Evolutionary conservation across 1,140 invertebrate genomes (phyloP), one percentile per base, ranked within the genome.

Genomic region (Diploscapter pachys): DNA sequence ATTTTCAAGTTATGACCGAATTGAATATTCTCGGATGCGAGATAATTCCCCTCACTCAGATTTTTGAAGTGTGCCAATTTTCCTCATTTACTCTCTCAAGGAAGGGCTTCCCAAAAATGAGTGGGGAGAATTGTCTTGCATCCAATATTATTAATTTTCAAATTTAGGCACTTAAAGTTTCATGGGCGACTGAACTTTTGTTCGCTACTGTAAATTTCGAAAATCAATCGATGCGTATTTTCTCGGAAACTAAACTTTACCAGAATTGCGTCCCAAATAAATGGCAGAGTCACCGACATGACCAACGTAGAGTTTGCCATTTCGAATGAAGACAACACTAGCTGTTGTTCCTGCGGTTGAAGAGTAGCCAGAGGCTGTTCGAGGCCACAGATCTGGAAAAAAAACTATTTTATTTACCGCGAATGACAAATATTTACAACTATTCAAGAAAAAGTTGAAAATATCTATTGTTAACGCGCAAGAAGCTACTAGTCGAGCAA

Each of bases 201-300:
- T n/a, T 64, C 5, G 0, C 49, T 52, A 52, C 8, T 69, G 50
- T n/a, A 57, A 31, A 5, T 8, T 9, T 3, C 49, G 8, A 70
- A 69, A 69, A 54, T 6, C 48, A 51, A 31, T 55, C 3, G 52
- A 73, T 57, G 11, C 48, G 11, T 31, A 61, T n/a, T 70, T 5
- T 71, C 49, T 71, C 53, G 56, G 59, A 5, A 67, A 4, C 52
- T 13, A 62, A 31, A 31, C 63, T 71, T 64, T 11, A 76, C 81
- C 76, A 90, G 89, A 85, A 51, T 66, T 92, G 91, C 83, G 91
- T 91, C 94, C 95, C 61, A 98, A 88, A 49, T 95, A 91, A 82
- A 98, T 94, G 11, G 91, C 93, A 0, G 95, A 97, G 87, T 98
- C 96, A 31, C 96, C 96, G 53, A 97, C 95, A 89, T 98, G 96